Evolutionary conservation across 2,888 invertebrate species (phyloP), one percentile per base, ranked within the genome.

Genomic region (Augiades crinisus): DNA sequence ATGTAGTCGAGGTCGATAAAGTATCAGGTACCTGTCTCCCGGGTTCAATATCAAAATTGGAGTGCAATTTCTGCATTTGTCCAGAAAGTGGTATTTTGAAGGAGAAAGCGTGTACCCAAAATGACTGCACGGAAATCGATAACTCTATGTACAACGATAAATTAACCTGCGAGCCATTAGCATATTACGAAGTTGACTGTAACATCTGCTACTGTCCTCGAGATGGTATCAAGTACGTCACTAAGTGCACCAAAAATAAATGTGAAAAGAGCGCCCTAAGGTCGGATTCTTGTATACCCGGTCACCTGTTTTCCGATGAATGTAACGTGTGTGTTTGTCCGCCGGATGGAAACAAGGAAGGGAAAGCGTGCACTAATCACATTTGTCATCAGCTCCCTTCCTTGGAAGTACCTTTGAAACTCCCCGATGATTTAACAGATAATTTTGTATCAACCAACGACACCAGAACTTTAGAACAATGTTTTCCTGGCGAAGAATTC

Each of bases 251-350:
- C 0, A 80, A 82, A 50, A 78, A 80, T 55, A 65, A 73, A 3
- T 91, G 91, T 41, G 81, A 83, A 37, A 71, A 69, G 49, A 75
- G 64, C 50, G 78, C 75, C 22, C 54, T 87, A 10, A 70, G 87
- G 17, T 67, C 82, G 14, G 72, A 72, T 12, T 55, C 59, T 0
- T 88, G 88, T 46, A 56, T 64, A 1, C 72, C 89, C 0, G 85
- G 85, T 0, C 72, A 77, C 12, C 63, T 84, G 1, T 90, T 89
- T 53, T 81, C 78, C 41, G 73, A 79, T 3, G 78, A 75, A 14
- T 90, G 90, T 53, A 89, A 89, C 50, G 77, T 86, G 0, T 90
- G 90, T 47, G 69, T 85, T 0, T 90, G 90, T 55, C 83, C 88
- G 13, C 74, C 75, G 0, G 82, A 80, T 41, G 85, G 88, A 0